These are phyloP conservation scores for Cichlasoma orientale DNA, from an alignment of 2,797 vertebrate genomes.

Conservation along the genomic window DNA sequence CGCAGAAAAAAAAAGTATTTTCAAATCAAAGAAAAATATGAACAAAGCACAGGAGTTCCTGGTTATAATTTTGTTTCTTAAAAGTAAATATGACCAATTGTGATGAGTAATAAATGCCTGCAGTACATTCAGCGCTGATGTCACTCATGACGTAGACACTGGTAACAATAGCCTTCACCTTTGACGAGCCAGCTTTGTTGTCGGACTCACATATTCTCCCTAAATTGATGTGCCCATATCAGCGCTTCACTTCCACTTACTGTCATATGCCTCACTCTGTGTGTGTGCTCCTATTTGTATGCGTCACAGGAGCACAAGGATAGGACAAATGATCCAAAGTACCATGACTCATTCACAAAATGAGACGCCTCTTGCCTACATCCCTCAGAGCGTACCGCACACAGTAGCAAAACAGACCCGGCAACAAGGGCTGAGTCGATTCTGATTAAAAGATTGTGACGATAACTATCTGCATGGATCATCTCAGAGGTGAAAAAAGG, in stretches of 20 bases:
- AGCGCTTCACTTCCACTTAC: conserved; percentile 40
- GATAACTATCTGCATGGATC: conserved; percentile 12
- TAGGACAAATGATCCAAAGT: conserved; percentile 26
- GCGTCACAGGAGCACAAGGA: conserved; percentile 21
- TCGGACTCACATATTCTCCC: not conserved
- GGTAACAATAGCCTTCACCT: conserved; percentile 31
- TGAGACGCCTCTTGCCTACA: conserved; percentile 46
- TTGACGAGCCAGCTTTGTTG: conserved; percentile 46
- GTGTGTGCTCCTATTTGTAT: conserved; percentile 7
- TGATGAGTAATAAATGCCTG: conserved; percentile 43
- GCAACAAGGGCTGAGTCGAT: conserved; percentile 36
- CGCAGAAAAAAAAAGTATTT: not conserved
- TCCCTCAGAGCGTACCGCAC: conserved; percentile 19
- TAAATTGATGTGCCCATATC: conserved; percentile 30
- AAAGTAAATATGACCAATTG: conserved; percentile 11
- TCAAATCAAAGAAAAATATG: not conserved
- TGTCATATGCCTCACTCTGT: conserved; percentile 17
- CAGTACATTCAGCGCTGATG: conserved; percentile 22
- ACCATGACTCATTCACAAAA: conserved; percentile 64
- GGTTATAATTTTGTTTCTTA: not conserved
- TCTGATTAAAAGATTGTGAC: conserved; percentile 16
- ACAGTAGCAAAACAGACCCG: conserved; percentile 16
- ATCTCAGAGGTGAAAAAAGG: conserved; percentile 2
- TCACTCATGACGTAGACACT: conserved; percentile 40
- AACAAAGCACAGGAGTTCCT: not conserved